A percentile compares a stretch with the other conserved stretches of the same genome.
These are phyloP conservation scores for Listronotus oregonensis DNA, from an alignment of 1,140 invertebrate species.

Conservation along the genomic window DNA sequence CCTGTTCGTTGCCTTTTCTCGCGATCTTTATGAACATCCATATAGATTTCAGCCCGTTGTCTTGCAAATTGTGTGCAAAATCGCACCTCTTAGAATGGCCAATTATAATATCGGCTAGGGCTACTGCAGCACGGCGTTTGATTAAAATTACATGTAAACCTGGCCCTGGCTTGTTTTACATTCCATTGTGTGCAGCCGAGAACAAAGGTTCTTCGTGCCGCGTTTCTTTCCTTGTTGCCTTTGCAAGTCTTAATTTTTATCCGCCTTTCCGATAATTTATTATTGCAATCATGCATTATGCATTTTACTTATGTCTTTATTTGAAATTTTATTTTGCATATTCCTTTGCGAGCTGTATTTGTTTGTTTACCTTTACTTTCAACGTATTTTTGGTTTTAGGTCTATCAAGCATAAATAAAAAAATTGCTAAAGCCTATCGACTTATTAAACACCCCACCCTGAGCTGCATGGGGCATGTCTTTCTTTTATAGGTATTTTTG, in stretches of 20 bases:
- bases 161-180: conserved; percentile 55
- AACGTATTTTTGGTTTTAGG: no score
- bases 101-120: conserved; percentile 54
- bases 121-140: conserved; percentile 51
- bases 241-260: conserved; percentile 54
- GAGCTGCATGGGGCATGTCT: no score
- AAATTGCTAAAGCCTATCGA: no score
- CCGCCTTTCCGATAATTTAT: conserved; percentile 49
- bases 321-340: conserved; percentile 25
- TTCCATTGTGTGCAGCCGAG: conserved; percentile 54
- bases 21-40: conserved; percentile 47
- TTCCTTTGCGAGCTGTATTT: background rate
- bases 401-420: no score
- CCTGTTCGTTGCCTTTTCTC: conserved; percentile 34
- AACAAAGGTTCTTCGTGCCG: conserved; percentile 55
- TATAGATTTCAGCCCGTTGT: conserved; percentile 41
- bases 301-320: conserved; percentile 44
- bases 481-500: no score
- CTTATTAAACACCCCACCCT: no score
- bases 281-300: conserved; percentile 49
- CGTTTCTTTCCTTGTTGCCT: conserved; percentile 46
- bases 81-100: conserved; percentile 50
- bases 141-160: conserved; percentile 56
- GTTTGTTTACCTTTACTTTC: no score
- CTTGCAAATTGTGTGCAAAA: conserved; percentile 55